Percentiles rank a stretch among this genome's conserved stretches.
These are phyloP conservation scores for Saimiri boliviensis DNA, from an alignment of 2,113 vertebrate genomes.

Conservation along the genomic window DNA sequence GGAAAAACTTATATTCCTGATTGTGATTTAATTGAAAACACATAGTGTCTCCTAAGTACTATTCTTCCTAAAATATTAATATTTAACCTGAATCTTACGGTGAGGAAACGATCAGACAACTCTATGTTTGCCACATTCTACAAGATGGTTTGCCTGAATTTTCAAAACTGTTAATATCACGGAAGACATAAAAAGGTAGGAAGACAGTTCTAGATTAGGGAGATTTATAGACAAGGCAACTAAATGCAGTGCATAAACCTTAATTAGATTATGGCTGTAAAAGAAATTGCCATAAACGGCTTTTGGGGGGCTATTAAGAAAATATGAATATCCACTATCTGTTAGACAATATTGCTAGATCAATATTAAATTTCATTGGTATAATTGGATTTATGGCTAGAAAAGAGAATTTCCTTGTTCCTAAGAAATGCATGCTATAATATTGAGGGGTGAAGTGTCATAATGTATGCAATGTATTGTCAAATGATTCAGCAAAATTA, in stretches of 20 bases:
- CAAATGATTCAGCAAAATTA: background rate
- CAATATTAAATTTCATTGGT: background rate
- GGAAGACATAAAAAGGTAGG: background rate
- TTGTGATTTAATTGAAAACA: background rate
- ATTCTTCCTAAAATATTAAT: background rate
- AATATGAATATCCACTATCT: background rate
- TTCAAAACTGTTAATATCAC: background rate
- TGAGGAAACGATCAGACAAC: background rate
- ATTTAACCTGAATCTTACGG: background rate
- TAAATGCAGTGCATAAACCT: background rate
- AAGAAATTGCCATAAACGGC: background rate
- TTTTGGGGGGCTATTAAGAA: background rate
- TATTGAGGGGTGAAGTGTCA: background rate
- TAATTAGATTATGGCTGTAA: background rate
- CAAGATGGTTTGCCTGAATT: background rate
- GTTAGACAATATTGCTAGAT: background rate
- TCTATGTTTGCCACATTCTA: background rate
- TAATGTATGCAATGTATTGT: background rate
- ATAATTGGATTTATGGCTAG: background rate
- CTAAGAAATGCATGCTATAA: background rate
- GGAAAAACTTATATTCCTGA: background rate
- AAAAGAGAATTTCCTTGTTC: constrained; percentile 20
- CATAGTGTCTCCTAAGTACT: background rate
- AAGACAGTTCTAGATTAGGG: background rate
- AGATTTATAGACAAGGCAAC: background rate